phyloP scores from a whole-genome alignment of 2,113 vertebrate genomes.

The Harpagus bidentatus region DNA sequence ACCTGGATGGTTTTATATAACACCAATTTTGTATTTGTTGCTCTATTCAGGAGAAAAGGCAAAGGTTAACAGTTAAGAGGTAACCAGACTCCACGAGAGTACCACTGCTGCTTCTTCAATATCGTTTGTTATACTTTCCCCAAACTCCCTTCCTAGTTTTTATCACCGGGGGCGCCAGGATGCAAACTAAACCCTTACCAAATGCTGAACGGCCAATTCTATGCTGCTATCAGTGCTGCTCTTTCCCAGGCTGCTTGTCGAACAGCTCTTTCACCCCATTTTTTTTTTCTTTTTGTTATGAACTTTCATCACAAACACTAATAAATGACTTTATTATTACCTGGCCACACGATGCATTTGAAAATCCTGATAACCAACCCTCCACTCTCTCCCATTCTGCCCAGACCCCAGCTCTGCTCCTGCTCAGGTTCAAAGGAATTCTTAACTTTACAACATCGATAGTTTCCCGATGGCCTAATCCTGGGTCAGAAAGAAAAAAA shows the following conservation, averaged over 20 bases:
- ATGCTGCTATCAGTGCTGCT: neutral
- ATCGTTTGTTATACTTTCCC: too few species aligned
- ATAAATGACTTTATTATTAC: neutral
- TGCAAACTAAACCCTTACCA: neutral
- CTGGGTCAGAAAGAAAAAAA: neutral
- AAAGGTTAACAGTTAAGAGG: neutral
- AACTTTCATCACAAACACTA: neutral
- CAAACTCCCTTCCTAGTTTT: neutral
- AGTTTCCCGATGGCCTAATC: neutral
- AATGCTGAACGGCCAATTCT: neutral
- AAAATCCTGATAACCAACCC: neutral
- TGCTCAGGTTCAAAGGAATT: neutral
- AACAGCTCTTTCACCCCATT: neutral
- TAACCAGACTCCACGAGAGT: neutral
- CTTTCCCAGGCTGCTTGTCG: too few species aligned
- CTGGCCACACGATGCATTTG: neutral
- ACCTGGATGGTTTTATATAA: neutral
- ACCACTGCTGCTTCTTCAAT: neutral
- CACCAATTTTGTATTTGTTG: neutral
- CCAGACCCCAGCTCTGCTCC: neutral
- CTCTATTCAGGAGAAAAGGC: neutral
- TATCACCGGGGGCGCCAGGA: accelerated
- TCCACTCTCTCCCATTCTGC: neutral
- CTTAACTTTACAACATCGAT: neutral
- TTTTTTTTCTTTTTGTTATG: neutral